Evolutionary conservation across 2,888 invertebrate species (phyloP), one percentile per base, ranked within the genome.

Genomic region (Fragum whitleyi): DNA sequence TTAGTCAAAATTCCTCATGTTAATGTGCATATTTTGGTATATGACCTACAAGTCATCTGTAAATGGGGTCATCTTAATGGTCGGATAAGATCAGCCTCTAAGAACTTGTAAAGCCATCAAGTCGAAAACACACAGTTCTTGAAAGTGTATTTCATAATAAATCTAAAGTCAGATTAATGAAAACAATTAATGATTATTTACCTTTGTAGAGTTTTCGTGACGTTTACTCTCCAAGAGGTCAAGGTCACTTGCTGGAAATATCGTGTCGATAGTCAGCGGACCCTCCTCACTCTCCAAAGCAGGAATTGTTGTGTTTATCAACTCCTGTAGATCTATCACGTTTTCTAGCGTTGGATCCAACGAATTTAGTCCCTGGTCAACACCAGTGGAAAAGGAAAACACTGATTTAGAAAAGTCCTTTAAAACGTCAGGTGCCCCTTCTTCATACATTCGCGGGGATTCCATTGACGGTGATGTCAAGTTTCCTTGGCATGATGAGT

Each of bases 291-390:
- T 53, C 42, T 86, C 88, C 29, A 87, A 75, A 23, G 81, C 75
- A 11, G 85, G 79, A 26, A 79, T 74, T 97, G 79, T 74, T 16
- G 72, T 59, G 67, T 86, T 95, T 92, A 98, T 98, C 91, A 98
- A 95, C 94, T 97, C 97, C 93, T 98, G 97, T 87, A 98, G 95
- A 93, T 98, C 98, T 92, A 98, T 95, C 86, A 97, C 97, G 94
- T 98, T 97, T 94, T 98, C 98, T 88, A 97, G 97, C 78, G 97
- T 97, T 94, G 90, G 89, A 84, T 97, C 97, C 91, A 98, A 95
- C 94, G 98, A 98, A 93, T 79, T 97, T 97, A 53, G 16, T 21
- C 42, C 55, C 51, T 61, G 61, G 16, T 85, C 74, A 61, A 47
- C 70, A 5, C 74, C 76, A 14, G 51, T 23, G 1, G 19, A 55